Evolutionary conservation across 2,797 vertebrate genomes (phyloP).

Genomic region (Heliangelus exortis): DNA sequence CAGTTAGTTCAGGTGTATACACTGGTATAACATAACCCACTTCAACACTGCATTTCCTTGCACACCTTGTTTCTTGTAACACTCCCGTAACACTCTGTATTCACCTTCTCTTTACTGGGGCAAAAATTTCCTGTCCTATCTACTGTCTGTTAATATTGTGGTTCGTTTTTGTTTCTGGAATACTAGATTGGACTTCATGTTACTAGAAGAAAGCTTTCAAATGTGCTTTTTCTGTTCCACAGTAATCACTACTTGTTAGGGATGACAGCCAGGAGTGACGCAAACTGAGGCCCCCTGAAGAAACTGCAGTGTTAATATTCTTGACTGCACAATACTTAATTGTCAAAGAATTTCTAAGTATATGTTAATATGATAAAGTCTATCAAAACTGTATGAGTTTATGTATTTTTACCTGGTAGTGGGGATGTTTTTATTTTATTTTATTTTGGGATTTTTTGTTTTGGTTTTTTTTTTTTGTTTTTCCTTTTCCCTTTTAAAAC

Average conservation of each 20-base stretch:
- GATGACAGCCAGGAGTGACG: neutral
- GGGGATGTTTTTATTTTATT: neutral
- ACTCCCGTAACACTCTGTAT: neutral
- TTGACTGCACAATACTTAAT: slow-evolving; percentile 11
- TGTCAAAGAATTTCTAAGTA: neutral
- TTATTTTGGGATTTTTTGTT: neutral
- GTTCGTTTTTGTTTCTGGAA: neutral
- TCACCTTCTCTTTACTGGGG: neutral
- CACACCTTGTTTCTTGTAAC: neutral
- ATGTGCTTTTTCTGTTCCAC: neutral
- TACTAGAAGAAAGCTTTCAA: slow-evolving; percentile 6
- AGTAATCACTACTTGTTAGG: slow-evolving; percentile 2
- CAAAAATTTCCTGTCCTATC: neutral
- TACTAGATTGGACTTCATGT: neutral
- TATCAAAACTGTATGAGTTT: neutral
- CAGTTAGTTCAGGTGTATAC: neutral
- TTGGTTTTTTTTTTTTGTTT: accelerated
- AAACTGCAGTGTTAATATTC: neutral
- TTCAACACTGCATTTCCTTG: neutral
- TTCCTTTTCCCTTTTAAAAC: neutral
- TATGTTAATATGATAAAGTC: neutral
- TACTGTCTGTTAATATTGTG: neutral
- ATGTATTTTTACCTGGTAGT: neutral
- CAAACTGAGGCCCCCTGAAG: neutral
- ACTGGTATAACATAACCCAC: neutral